A percentile compares a stretch with the other conserved stretches of the same genome.
Conservation (phyloP, 2,888 invertebrate species). For the Caenorhabditis zanzibari region DNA sequence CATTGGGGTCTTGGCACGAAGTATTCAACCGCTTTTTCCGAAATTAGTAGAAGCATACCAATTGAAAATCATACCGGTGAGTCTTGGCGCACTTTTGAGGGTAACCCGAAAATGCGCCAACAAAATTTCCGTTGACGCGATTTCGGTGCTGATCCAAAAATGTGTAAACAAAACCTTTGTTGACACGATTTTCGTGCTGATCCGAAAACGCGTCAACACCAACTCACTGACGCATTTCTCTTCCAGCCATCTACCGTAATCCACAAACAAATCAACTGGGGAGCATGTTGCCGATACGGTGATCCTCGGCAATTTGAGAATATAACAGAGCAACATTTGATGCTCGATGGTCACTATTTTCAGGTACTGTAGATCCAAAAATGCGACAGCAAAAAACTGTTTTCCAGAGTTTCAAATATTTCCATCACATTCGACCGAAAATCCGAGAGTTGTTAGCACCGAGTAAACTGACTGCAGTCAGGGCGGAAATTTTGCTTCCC, state of each 20-base stretch:
- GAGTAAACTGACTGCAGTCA: conserved; percentile 4
- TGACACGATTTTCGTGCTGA: background rate
- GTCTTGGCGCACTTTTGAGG: background rate
- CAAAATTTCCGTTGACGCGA: background rate
- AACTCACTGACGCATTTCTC: background rate
- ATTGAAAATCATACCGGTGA: conserved; percentile 49
- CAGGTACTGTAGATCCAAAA: conserved; percentile 17
- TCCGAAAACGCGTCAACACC: background rate
- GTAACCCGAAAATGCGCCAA: background rate
- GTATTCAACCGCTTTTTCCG: conserved; percentile 58
- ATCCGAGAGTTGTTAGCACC: conserved; percentile 59
- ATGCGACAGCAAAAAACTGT: background rate
- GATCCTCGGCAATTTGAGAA: conserved; percentile 38
- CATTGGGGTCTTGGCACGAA: conserved; percentile 7
- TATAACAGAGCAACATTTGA: conserved; percentile 22
- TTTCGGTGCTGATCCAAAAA: background rate
- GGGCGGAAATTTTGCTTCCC: conserved; percentile 51
- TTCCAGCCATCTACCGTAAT: background rate
- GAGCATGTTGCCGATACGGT: conserved; percentile 47
- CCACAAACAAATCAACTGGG: conserved; percentile 38
- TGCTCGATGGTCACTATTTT: conserved; percentile 56
- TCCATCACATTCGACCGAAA: conserved; percentile 52
- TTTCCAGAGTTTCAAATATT: conserved; percentile 69
- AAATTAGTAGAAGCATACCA: conserved; percentile 36
- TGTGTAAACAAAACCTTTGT: background rate